A percentile compares a stretch with the other conserved stretches of the same genome.
Evolutionary conservation across 2,797 vertebrate species (phyloP).

Genomic region (Manis javanica): DNA sequence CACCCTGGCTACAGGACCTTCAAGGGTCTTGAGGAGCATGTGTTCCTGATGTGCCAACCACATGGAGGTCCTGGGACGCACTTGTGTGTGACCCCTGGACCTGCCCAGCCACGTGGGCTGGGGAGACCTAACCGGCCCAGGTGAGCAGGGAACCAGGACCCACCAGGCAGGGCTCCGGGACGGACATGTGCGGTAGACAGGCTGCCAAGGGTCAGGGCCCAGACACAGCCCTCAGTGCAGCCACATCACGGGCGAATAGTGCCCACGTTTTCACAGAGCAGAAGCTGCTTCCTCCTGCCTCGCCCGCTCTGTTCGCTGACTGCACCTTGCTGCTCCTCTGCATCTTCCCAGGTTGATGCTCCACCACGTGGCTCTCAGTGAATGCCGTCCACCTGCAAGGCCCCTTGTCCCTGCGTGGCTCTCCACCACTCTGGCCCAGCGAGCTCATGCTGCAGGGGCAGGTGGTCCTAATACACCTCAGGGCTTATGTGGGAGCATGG

Average conservation of each 20-base stretch:
- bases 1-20: not conserved
- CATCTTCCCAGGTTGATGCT: not conserved
- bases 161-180: not conserved
- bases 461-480: not conserved
- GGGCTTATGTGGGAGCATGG: not conserved
- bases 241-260: too few relatives aligned
- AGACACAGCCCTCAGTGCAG: too few relatives aligned
- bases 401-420: not conserved
- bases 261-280: too few relatives aligned
- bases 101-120: too few relatives aligned
- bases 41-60: too few relatives aligned
- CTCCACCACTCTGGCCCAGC: not conserved
- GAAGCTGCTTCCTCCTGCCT: too few relatives aligned
- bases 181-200: not conserved
- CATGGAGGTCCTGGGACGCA: not conserved
- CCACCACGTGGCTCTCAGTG: not conserved
- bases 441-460: rapidly evolving
- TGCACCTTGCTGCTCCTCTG: too few relatives aligned
- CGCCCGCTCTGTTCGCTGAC: too few relatives aligned
- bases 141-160: not conserved
- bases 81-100: not conserved
- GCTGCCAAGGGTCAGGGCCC: not conserved
- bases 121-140: not conserved
- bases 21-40: too few relatives aligned
- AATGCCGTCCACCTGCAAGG: too few relatives aligned